Percentiles rank a stretch among this genome's conserved stretches.
These are phyloP conservation scores for Brachyptera putata DNA, from an alignment of 2,888 invertebrate genomes.

Conservation along the genomic window DNA sequence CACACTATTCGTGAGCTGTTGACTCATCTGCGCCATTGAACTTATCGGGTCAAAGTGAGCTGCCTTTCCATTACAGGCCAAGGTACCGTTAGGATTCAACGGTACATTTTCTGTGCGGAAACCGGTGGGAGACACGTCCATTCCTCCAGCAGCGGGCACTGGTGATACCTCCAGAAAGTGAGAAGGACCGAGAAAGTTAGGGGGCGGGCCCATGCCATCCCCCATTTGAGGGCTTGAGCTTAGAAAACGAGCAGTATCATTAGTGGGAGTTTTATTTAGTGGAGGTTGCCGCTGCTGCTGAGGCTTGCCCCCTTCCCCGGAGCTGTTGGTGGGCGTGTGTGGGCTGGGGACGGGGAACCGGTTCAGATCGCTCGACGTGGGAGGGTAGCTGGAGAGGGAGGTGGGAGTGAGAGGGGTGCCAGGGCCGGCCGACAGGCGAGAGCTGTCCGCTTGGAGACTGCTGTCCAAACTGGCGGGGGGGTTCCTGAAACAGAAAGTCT, in stretches of 20 bases:
- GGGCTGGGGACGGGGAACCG: constrained; percentile 52
- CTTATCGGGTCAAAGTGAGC: constrained; percentile 88
- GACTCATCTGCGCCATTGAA: constrained; percentile 91
- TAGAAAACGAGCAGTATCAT: constrained; percentile 39
- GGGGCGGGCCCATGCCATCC: constrained; percentile 31
- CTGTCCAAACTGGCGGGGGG: constrained; percentile 40
- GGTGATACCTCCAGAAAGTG: constrained; percentile 35
- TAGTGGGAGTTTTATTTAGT: constrained; percentile 29
- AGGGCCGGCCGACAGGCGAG: constrained; percentile 46
- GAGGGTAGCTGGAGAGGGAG: constrained; percentile 46
- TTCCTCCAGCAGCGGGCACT: constrained; percentile 46
- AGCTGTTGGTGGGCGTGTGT: constrained; percentile 42
- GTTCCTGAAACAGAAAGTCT: constrained; percentile 37
- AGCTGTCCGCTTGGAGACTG: constrained; percentile 28
- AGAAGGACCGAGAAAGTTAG: constrained; percentile 29
- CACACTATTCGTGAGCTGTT: constrained; percentile 78
- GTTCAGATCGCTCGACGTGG: constrained; percentile 39
- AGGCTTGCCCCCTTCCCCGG: constrained; percentile 38
- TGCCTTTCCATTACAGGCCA: constrained; percentile 42
- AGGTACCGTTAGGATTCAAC: constrained; percentile 59
- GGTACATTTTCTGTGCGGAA: constrained; percentile 46
- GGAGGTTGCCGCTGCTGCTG: constrained; percentile 34
- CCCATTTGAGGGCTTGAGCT: constrained; percentile 39
- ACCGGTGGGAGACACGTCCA: constrained; percentile 47
- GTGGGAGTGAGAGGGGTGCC: constrained; percentile 51